These are phyloP conservation scores for Zapus hudsonius DNA, from an alignment of 2,113 vertebrate species.

Conservation along the genomic window DNA sequence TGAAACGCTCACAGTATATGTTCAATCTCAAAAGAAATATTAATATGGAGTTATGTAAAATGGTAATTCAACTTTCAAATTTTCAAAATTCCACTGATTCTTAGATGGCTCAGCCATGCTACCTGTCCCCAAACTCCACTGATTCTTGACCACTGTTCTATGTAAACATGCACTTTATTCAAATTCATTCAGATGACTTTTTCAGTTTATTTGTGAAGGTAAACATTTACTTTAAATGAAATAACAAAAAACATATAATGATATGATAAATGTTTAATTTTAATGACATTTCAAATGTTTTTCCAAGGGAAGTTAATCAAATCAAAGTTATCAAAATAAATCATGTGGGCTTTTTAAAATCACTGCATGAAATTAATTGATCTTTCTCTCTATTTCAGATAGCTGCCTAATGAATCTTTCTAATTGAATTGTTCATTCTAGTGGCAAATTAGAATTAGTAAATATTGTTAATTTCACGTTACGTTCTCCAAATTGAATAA, in stretches of 20 bases:
- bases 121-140: too few species aligned
- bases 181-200: constrained; percentile 47
- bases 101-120: too few species aligned
- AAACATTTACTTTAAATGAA: constrained; percentile 32
- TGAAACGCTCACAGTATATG: constrained; percentile 27
- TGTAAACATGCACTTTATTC: constrained; percentile 12
- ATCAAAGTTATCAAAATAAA: constrained; percentile 36
- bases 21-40: constrained; percentile 32
- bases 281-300: constrained; percentile 37
- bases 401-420: constrained; percentile 17
- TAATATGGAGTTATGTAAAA: constrained; percentile 42
- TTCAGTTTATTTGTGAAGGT: constrained; percentile 47
- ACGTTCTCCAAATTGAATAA: constrained; percentile 34
- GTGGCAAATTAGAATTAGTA: neutral
- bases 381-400: neutral
- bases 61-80: constrained; percentile 38
- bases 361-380: neutral
- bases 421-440: neutral
- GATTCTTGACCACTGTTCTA: constrained; percentile 37
- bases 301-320: constrained; percentile 28
- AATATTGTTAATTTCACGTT: neutral
- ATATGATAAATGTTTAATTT: constrained; percentile 25
- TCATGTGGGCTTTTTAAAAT: constrained; percentile 51
- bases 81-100: constrained; percentile 22
- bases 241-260: neutral